phyloP scores from a whole-genome alignment of 2,113 vertebrate genomes.

The Limanda limanda region DNA sequence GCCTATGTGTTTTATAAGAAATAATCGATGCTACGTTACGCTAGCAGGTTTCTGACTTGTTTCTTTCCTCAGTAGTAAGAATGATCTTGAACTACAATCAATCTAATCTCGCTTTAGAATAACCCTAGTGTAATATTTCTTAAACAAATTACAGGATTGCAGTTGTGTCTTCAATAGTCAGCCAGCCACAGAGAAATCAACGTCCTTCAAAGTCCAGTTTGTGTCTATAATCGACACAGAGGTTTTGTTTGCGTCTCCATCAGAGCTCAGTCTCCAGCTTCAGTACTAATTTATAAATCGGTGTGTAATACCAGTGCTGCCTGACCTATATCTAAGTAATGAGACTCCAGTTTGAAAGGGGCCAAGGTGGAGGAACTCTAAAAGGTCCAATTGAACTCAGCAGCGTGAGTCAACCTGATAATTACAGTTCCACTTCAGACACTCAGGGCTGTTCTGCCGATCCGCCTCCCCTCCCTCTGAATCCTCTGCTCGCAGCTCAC shows the following conservation, averaged over 20 bases:
- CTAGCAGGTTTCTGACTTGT: background rate
- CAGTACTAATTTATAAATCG: background rate
- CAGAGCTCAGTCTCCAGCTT: background rate
- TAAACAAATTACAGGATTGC: too few relatives aligned
- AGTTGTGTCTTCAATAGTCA: too few relatives aligned
- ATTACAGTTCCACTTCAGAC: slow-evolving; percentile 27
- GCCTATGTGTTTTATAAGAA: background rate
- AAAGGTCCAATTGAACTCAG: slow-evolving; percentile 24
- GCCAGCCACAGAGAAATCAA: background rate
- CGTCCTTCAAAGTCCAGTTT: background rate
- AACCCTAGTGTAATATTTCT: too few relatives aligned
- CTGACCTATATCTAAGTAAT: slow-evolving; percentile 8
- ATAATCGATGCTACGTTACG: background rate
- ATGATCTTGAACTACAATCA: too few relatives aligned
- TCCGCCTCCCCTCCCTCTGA: slow-evolving; percentile 25
- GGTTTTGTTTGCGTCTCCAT: background rate
- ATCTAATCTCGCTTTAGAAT: too few relatives aligned
- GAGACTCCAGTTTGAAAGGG: background rate
- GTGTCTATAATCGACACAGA: background rate
- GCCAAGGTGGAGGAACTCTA: slow-evolving; percentile 1
- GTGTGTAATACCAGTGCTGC: background rate
- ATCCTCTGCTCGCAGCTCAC: too few relatives aligned
- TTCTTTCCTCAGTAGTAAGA: too few relatives aligned
- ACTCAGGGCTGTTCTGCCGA: background rate
- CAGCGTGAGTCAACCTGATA: slow-evolving; percentile 17